Evolutionary conservation across 2,888 invertebrate genomes (phyloP).

Genomic region (Catocala fraxini): DNA sequence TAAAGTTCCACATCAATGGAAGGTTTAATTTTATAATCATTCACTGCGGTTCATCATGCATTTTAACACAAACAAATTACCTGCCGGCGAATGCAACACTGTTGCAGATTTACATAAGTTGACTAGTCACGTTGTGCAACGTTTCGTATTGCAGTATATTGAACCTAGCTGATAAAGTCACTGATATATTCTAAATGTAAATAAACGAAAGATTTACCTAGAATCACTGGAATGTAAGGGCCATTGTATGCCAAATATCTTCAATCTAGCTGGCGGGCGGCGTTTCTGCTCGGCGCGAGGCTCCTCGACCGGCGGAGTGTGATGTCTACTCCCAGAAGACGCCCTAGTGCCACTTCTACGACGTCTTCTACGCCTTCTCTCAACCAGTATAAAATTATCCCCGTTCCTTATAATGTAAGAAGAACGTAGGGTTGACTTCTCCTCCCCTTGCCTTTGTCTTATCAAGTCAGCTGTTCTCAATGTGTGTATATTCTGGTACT

Average conservation of each 20-base stretch:
- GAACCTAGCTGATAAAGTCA: slow-evolving; percentile 40
- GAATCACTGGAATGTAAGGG: slow-evolving; percentile 85
- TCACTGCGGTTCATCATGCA: slow-evolving; percentile 24
- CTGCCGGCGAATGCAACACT: slow-evolving; percentile 42
- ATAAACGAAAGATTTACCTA: slow-evolving; percentile 65
- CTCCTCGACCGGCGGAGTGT: slow-evolving; percentile 82
- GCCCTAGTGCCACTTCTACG: slow-evolving; percentile 83
- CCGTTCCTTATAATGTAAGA: slow-evolving; percentile 86
- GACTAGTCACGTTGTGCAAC: slow-evolving; percentile 54
- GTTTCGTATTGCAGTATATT: slow-evolving; percentile 57
- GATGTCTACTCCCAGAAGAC: slow-evolving; percentile 80
- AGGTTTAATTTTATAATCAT: slow-evolving; percentile 44
- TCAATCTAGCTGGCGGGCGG: slow-evolving; percentile 81
- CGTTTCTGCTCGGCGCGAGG: slow-evolving; percentile 80
- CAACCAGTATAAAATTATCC: slow-evolving; percentile 84
- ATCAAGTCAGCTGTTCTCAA: slow-evolving; percentile 85
- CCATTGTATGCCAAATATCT: slow-evolving; percentile 86
- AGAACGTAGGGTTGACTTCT: slow-evolving; percentile 83
- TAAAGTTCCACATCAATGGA: slow-evolving; percentile 39
- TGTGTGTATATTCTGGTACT: slow-evolving; percentile 84
- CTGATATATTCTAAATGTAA: slow-evolving; percentile 35
- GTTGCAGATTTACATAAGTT: slow-evolving; percentile 57
- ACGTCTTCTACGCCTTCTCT: slow-evolving; percentile 79
- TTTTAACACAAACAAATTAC: slow-evolving; percentile 38
- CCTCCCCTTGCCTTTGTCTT: slow-evolving; percentile 83